Evolutionary conservation across 2,113 vertebrate genomes (phyloP).

Genomic region (Zingel zingel): DNA sequence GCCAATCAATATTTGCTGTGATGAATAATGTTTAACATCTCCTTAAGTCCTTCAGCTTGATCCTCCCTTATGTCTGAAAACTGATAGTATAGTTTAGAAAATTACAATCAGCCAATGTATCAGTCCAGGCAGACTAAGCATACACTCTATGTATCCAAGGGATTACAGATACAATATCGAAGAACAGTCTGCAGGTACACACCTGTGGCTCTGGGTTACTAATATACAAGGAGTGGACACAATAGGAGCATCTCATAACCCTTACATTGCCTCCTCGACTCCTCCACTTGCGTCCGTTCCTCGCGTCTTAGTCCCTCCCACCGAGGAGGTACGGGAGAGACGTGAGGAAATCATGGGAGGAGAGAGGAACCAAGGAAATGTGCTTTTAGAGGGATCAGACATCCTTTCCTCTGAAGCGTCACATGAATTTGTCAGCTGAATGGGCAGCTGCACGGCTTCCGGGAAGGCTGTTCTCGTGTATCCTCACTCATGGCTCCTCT

Average conservation of each 20-base stretch:
- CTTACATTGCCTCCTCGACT: too few relatives aligned
- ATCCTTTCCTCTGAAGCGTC: too few relatives aligned
- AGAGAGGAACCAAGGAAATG: too few relatives aligned
- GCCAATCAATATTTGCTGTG: conserved; percentile 55
- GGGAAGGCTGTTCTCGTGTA: too few relatives aligned
- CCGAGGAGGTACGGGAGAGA: too few relatives aligned
- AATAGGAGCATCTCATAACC: not conserved
- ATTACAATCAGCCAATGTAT: conserved; percentile 10
- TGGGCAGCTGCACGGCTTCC: too few relatives aligned
- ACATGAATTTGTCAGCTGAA: too few relatives aligned
- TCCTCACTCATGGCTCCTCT: too few relatives aligned
- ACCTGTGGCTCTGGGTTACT: conserved; percentile 44
- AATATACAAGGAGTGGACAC: conserved; percentile 24
- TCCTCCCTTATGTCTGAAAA: conserved; percentile 28
- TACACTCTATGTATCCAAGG: not conserved
- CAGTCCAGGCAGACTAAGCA: conserved; percentile 13
- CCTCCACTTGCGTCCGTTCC: too few relatives aligned
- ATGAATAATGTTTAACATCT: conserved; percentile 56
- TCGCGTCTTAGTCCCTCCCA: too few relatives aligned
- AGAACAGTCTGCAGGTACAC: not conserved
- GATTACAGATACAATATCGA: conserved; percentile 25
- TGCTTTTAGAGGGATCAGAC: too few relatives aligned
- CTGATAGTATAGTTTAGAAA: conserved; percentile 16
- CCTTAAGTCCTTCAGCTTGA: conserved; percentile 37
- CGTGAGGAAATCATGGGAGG: too few relatives aligned